Base-by-base conservation (phyloP, 2,888 invertebrate species). In the Heliothis peltigera region DNA sequence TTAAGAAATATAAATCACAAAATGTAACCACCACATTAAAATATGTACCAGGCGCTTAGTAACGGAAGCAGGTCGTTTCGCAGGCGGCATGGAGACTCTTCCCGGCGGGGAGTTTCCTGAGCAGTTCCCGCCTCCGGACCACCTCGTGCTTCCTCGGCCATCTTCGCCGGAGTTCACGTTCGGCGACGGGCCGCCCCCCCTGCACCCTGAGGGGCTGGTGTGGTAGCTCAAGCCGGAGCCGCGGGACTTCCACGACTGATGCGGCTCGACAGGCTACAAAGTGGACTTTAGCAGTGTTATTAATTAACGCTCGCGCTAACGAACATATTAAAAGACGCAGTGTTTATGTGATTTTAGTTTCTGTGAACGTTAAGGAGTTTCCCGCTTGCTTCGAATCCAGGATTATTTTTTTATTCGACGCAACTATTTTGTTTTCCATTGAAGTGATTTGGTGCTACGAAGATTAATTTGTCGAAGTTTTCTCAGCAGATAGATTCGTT, bases 21-120 rank as follows among this genome's bases (percentile, higher is more conserved):
- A 64, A 55, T 43, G 15, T 51, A 63, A 35, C 35, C n/a, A 12
- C n/a, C 18, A 0, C 22, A 49, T 43, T 22, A 48, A 44, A 53
- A 8, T 10, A 76, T 65, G 54, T 70, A 80, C 73, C 81, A 87
- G 79, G 79, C 74, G 70, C 64, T 82, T 91, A 90, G 72, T 92
- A 94, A 94, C 96, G 86, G 96, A 97, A 96, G 97, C 97, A 89
- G 97, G 97, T 91, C 98, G 98, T 91, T 97, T 97, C 90, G 96
- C 97, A 87, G 97, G 97, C 75, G 96, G 96, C 75, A 97, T 97
- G 91, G 96, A 94, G 88, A 85, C 91, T 84, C 88, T 94, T 72
- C 92, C 91, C 5, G 95, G 94, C 78, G 93, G 94, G 80, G 95
- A 94, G 82, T 94, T 94, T 79, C 94, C 94, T 17, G 95, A 95